Base-by-base conservation (phyloP, 2,888 invertebrate genomes). In the Microchrysa polita region DNA sequence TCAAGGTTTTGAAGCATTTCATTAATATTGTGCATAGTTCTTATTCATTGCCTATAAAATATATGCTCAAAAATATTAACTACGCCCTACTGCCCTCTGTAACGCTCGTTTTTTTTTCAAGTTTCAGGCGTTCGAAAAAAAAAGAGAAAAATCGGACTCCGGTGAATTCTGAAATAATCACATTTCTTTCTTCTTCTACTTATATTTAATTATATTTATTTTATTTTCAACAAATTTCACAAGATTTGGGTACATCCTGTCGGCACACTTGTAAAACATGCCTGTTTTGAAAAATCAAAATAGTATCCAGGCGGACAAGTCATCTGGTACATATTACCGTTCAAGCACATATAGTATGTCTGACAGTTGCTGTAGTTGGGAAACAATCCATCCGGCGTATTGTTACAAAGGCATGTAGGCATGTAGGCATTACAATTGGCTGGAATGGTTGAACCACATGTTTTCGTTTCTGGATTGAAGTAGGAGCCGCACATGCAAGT, bases 401-500 rank as follows among this genome's bases (percentile, higher is more conserved):
- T 7, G 5, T 22, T 42, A 44, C 65, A 48, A 48, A 7, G n/a
- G 12, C 69, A 69, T 16, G 12, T 55, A 4, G 18, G 20, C 2
- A 7, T 16, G 4, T 1, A 1, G 12, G 34, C 2, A 40, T 34
- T 34, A 48, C 69, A 69, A 9, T 22, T 22, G 10, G 55, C 2
- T 10, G 57, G 69, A 16, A 12, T 10, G 1, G 16, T 34, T 9
- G 69, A 16, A 5, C 40, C 20, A 14, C 69, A 69, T 5, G 18
- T 40, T 20, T 14, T 18, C 5, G 20, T 23, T 9, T 2, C 10
- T 9, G 34, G 18, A 2, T 69, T 9, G 55, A 55, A 69, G 42
- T 55, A 69, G 14, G 5, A 40, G 5, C 69, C 69, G 9, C 10
- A 40, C 14, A 57, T 42, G 48, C 69, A 69, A 1, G 57, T 20